phyloP scores from a whole-genome alignment of 2,888 invertebrate species.

The Pterobdella sp. region DNA sequence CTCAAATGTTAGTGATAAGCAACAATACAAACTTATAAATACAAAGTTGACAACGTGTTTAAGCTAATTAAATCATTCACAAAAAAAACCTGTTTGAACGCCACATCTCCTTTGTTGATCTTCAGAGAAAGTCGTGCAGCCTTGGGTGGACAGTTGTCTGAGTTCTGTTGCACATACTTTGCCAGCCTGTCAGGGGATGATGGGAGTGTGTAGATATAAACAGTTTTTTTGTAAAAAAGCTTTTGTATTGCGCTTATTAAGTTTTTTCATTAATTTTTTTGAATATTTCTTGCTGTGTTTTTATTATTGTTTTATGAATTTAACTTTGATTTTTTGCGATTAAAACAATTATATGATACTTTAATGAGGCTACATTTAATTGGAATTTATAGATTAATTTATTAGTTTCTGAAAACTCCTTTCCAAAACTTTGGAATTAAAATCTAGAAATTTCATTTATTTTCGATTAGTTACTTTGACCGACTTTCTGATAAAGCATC shows the following conservation, averaged over 20 bases:
- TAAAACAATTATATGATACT: too few species aligned
- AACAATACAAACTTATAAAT: not conserved
- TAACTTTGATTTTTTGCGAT: not conserved
- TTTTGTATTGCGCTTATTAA: not conserved
- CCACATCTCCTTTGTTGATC: conserved; percentile 41
- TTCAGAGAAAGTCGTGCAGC: conserved; percentile 41
- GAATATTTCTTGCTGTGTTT: not conserved
- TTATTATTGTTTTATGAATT: not conserved
- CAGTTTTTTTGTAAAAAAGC: not conserved
- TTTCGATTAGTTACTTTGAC: too few species aligned
- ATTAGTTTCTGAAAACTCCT: too few species aligned
- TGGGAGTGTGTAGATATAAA: not conserved
- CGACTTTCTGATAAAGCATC: too few species aligned
- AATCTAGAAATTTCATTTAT: too few species aligned
- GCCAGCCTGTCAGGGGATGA: conserved; percentile 41
- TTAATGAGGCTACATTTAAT: too few species aligned
- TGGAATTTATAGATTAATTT: too few species aligned
- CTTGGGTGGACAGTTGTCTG: conserved; percentile 42
- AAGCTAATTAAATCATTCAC: too few species aligned
- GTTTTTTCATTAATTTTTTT: not conserved
- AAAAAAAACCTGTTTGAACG: conserved; percentile 50
- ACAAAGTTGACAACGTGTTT: not conserved
- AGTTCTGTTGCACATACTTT: conserved; percentile 42
- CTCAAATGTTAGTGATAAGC: too few species aligned
- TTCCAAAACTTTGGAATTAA: too few species aligned